Conservation (phyloP, 1,140 invertebrate species). For the Zaprionus africanus region DNA sequence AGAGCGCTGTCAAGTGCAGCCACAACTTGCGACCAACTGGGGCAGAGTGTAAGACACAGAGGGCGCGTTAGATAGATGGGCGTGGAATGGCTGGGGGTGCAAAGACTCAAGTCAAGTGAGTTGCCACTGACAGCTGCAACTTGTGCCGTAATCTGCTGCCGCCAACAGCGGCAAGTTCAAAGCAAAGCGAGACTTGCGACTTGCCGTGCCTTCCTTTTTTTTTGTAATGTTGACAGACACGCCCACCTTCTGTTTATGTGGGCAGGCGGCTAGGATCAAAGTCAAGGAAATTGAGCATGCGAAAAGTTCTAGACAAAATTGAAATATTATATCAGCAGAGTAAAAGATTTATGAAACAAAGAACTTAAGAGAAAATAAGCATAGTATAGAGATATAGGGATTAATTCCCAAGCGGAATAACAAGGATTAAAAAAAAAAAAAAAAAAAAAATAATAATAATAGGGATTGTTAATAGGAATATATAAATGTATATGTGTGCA, state of each 20-base stretch:
- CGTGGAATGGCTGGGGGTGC: not conserved
- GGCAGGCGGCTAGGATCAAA: not conserved
- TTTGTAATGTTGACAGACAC: not conserved
- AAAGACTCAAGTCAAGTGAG: conserved; percentile 1
- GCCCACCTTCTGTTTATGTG: not conserved
- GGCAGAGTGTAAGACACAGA: not conserved
- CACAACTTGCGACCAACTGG: conserved; percentile 3
- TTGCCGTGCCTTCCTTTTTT: conserved; percentile 2
- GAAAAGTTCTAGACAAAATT: not conserved
- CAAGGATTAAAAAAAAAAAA: no score
- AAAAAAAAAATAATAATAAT: no score
- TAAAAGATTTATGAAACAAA: no score
- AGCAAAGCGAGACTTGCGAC: conserved; percentile 10
- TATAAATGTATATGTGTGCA: no score
- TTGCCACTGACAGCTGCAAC: conserved; percentile 15
- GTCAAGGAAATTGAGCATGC: not conserved
- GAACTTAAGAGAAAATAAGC: no score
- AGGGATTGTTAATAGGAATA: no score
- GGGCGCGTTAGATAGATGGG: not conserved
- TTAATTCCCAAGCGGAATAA: no score
- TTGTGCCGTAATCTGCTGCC: conserved; percentile 18
- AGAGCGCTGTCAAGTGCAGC: conserved; percentile 45
- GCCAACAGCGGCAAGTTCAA: conserved; percentile 22
- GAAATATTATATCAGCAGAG: not conserved
- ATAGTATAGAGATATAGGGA: no score